These are phyloP conservation scores for Urocitellus parryii DNA, from an alignment of 2,113 vertebrate genomes.

Conservation along the genomic window DNA sequence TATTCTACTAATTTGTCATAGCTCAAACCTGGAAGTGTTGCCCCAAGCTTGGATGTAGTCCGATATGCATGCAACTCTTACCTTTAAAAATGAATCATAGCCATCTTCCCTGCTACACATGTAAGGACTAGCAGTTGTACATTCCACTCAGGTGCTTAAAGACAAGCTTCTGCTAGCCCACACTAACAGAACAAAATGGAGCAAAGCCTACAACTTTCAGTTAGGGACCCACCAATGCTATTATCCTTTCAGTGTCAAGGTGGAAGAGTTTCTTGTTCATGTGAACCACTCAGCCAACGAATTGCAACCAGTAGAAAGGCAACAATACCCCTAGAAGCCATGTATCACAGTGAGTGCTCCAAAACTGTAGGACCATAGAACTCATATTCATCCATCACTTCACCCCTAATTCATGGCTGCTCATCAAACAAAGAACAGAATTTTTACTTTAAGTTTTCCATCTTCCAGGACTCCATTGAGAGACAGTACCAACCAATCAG, in stretches of 20 bases:
- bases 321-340: neutral
- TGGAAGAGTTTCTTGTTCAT: neutral
- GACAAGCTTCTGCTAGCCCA: conserved; percentile 58
- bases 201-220: neutral
- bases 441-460: neutral
- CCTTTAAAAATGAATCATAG: conserved; percentile 64
- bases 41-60: conserved; percentile 48
- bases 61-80: conserved; percentile 17
- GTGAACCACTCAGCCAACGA: neutral
- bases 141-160: conserved; percentile 54
- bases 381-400: neutral
- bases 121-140: conserved; percentile 59
- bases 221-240: neutral
- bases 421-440: neutral
- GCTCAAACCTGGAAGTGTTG: conserved; percentile 59
- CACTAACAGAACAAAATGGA: conserved; percentile 26
- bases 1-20: conserved; percentile 64
- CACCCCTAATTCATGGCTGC: neutral
- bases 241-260: neutral
- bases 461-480: neutral
- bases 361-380: neutral
- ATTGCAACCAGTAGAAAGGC: neutral
- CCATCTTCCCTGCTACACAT: neutral
- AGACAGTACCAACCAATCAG: neutral
- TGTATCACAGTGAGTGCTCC: neutral